Evolutionary conservation across 2,888 invertebrate species (phyloP).

Genomic region (Agriopis marginaria): DNA sequence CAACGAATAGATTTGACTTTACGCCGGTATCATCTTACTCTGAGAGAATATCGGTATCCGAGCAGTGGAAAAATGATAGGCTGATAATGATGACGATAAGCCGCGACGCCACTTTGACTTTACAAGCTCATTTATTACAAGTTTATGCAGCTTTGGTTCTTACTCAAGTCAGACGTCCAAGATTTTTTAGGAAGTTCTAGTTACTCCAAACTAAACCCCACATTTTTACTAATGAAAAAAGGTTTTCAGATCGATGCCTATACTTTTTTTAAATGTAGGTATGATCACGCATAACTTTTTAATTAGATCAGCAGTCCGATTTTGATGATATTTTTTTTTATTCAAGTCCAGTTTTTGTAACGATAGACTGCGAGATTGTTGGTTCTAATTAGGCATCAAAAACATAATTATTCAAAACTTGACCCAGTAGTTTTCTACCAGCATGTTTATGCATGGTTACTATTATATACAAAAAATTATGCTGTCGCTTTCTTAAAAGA

Average conservation of each 20-base stretch:
- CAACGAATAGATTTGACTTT: too few species aligned
- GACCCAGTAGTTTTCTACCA: neutral
- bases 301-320: too few species aligned
- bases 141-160: too few species aligned
- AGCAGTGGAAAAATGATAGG: too few species aligned
- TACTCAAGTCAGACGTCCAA: neutral
- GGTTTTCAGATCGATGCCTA: too few species aligned
- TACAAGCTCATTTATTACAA: too few species aligned
- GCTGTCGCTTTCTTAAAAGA: neutral
- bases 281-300: too few species aligned
- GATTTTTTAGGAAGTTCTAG: neutral
- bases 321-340: too few species aligned
- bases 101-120: neutral
- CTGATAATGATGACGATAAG: too few species aligned
- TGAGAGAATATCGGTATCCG: too few species aligned
- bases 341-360: neutral
- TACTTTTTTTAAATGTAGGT: too few species aligned
- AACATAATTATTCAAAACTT: neutral
- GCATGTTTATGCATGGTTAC: neutral
- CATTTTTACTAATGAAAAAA: neutral
- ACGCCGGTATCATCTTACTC: too few species aligned
- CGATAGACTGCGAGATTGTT: neutral
- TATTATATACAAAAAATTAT: neutral
- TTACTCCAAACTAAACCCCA: neutral
- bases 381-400: neutral